Conservation (phyloP, 2,888 invertebrate genomes). For the Vanessa cardui region DNA sequence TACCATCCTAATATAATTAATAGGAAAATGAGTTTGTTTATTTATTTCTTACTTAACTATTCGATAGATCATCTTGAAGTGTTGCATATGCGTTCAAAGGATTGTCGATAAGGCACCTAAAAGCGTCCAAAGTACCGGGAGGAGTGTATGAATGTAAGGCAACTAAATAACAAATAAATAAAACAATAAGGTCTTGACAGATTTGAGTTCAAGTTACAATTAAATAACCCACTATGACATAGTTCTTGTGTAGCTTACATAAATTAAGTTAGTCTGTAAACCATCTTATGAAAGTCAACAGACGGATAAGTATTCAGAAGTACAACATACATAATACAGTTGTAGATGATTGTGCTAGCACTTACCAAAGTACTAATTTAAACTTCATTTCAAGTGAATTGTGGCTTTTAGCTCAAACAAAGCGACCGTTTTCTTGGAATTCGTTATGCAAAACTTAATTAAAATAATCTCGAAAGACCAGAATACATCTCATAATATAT, state of each 20-base stretch:
- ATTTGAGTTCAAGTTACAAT: too few relatives aligned
- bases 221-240: constrained; percentile 5
- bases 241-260: constrained; percentile 12
- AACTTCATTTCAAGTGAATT: constrained; percentile 12
- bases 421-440: constrained; percentile 8
- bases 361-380: constrained; percentile 14
- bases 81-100: too few relatives aligned
- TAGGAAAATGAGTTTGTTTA: too few relatives aligned
- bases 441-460: constrained; percentile 10
- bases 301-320: not conserved
- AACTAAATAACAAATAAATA: too few relatives aligned
- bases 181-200: too few relatives aligned
- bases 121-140: too few relatives aligned
- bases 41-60: too few relatives aligned
- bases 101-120: too few relatives aligned
- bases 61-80: too few relatives aligned
- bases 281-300: constrained; percentile 6
- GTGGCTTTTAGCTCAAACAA: constrained; percentile 13
- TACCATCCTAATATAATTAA: too few relatives aligned
- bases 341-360: constrained; percentile 6
- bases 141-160: too few relatives aligned
- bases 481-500: constrained; percentile 2
- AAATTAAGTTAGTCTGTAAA: not conserved
- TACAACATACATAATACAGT: not conserved
- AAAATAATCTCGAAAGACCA: constrained; percentile 12